Evolutionary conservation across 2,113 vertebrate species (phyloP).

Genomic region (Alethe diademata): DNA sequence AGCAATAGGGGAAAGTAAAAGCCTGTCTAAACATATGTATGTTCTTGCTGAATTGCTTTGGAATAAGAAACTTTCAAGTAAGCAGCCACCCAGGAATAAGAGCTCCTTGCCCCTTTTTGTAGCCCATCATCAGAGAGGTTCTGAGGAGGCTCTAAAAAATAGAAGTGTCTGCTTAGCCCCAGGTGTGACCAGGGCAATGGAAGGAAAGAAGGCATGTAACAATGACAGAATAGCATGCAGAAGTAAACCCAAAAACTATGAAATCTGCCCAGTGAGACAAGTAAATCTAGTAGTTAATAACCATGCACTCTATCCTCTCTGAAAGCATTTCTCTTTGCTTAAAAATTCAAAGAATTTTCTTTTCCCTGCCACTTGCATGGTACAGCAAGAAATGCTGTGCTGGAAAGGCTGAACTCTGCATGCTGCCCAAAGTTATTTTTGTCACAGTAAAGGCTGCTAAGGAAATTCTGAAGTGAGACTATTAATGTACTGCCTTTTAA

Average conservation of each 20-base stretch:
- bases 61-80: neutral
- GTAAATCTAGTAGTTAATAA: neutral
- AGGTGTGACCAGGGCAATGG: neutral
- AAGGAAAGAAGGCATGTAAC: neutral
- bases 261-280: neutral
- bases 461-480: neutral
- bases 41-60: neutral
- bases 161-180: accelerated
- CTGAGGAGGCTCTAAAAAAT: neutral
- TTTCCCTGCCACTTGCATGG: neutral
- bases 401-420: neutral
- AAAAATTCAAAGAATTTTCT: neutral
- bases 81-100: neutral
- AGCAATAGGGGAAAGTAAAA: neutral
- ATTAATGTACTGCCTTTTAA: neutral
- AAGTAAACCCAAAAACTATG: neutral
- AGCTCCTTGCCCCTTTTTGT: neutral
- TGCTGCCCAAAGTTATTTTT: neutral
- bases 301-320: neutral
- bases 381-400: neutral
- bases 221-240: neutral
- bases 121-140: neutral
- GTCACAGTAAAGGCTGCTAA: neutral
- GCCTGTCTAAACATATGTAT: slow-evolving; percentile 23
- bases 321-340: neutral